These are phyloP conservation scores for Bombyx huttoni DNA, from an alignment of 2,888 invertebrate species.

Conservation along the genomic window DNA sequence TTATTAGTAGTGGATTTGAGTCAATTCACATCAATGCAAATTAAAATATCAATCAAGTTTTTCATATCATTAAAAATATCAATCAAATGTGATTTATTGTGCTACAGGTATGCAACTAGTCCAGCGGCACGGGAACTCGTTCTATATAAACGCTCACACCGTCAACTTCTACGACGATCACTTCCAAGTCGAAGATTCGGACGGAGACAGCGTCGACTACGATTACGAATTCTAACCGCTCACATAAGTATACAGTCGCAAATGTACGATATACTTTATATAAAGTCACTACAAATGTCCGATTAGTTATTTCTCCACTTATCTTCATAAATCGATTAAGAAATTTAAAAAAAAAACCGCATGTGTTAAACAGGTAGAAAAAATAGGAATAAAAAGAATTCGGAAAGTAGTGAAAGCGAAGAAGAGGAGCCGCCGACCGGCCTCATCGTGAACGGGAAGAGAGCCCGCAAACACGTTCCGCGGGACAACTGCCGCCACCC, in stretches of 20 bases:
- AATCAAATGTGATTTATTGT: conserved; percentile 4
- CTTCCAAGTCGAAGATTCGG: conserved; percentile 45
- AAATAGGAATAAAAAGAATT: conserved; percentile 13
- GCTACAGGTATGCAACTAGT: conserved; percentile 44
- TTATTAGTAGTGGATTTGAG: no score
- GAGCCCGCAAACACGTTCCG: conserved; percentile 26
- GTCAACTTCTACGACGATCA: conserved; percentile 56
- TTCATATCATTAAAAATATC: no score
- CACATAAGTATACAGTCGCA: not conserved
- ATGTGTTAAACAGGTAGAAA: conserved; percentile 13
- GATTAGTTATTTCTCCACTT: not conserved
- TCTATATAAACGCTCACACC: conserved; percentile 50
- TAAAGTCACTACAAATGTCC: not conserved
- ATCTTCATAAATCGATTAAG: not conserved
- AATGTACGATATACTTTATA: not conserved
- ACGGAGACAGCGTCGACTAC: conserved; percentile 55
- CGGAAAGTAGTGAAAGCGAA: conserved; percentile 11
- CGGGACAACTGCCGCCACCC: conserved; percentile 23
- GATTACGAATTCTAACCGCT: conserved; percentile 55
- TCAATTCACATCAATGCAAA: not conserved
- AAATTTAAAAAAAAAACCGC: not conserved
- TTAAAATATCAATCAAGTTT: not conserved
- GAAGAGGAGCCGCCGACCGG: conserved; percentile 12
- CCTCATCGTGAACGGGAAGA: conserved; percentile 34
- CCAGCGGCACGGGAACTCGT: conserved; percentile 40